These are phyloP conservation scores for Erpetoichthys calabaricus DNA, from an alignment of 2,797 vertebrate genomes.

Conservation along the genomic window DNA sequence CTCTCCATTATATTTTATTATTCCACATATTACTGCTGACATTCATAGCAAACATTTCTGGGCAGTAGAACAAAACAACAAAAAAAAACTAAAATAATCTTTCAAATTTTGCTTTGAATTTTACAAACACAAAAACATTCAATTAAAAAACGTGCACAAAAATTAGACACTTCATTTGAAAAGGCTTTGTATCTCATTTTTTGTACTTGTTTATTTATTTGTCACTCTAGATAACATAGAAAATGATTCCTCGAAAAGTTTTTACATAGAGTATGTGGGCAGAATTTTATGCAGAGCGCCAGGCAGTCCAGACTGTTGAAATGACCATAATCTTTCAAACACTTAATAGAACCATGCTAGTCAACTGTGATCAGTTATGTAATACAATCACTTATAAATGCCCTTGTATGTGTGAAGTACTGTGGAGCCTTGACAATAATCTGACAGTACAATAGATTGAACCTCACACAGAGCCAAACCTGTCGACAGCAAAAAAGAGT, in stretches of 20 bases:
- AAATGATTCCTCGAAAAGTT: neutral
- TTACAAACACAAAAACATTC: too few species aligned
- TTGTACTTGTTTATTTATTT: neutral
- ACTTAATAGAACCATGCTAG: slow-evolving; percentile 4
- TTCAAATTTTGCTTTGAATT: too few species aligned
- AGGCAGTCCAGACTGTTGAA: slow-evolving; percentile 1
- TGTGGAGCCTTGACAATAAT: slow-evolving; percentile 5
- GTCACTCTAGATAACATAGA: slow-evolving; percentile 1
- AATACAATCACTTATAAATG: slow-evolving; percentile 4
- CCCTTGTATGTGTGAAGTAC: slow-evolving; percentile 4
- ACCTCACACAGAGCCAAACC: slow-evolving; percentile 5
- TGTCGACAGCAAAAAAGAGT: slow-evolving; percentile 3
- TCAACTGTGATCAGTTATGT: slow-evolving; percentile 7
- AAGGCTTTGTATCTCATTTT: too few species aligned
- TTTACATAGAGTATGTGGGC: neutral
- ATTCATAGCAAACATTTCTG: too few species aligned
- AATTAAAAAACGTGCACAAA: too few species aligned
- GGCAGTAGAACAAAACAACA: too few species aligned
- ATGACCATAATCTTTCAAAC: slow-evolving; percentile 5
- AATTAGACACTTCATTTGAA: too few species aligned
- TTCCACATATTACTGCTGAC: too few species aligned
- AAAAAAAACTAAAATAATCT: too few species aligned
- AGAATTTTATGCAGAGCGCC: slow-evolving; percentile 1
- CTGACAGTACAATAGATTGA: slow-evolving; percentile 8
- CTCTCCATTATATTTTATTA: too few species aligned